These are phyloP conservation scores for Calameuta pallipes DNA, from an alignment of 2,888 invertebrate species.

Conservation along the genomic window DNA sequence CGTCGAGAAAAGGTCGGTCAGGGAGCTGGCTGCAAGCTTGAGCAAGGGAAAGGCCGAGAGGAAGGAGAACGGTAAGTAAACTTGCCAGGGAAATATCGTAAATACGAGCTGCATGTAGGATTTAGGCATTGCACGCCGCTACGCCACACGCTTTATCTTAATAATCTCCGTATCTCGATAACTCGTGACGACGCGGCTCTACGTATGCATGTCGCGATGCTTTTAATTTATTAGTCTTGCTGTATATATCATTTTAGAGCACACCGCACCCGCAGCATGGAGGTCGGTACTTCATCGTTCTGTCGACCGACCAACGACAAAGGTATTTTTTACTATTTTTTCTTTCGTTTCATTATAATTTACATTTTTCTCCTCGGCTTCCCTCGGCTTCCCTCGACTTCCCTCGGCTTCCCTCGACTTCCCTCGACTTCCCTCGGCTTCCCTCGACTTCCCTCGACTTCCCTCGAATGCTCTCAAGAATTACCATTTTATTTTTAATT, in stretches of 20 bases:
- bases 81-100: no score
- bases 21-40: conserved; percentile 68
- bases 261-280: conserved; percentile 63
- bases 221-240: conserved; percentile 38
- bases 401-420: no score
- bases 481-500: no score
- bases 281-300: conserved; percentile 64
- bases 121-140: not conserved
- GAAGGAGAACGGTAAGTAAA: conserved; percentile 60
- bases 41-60: conserved; percentile 61
- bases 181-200: not conserved
- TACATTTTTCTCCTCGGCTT: not conserved
- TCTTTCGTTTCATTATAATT: conserved; percentile 18
- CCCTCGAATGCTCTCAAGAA: no score
- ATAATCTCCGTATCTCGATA: no score
- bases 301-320: conserved; percentile 54
- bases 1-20: conserved; percentile 69
- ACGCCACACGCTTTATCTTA: not conserved
- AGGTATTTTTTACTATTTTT: conserved; percentile 51
- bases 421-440: no score
- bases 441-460: no score
- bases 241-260: conserved; percentile 62
- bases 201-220: conserved; percentile 8
- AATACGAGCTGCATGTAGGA: not conserved
- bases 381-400: no score